A percentile compares a stretch with the other conserved stretches of the same genome.
phyloP scores from a whole-genome alignment of 2,888 invertebrate genomes.

The Nebria brevicollis region DNA sequence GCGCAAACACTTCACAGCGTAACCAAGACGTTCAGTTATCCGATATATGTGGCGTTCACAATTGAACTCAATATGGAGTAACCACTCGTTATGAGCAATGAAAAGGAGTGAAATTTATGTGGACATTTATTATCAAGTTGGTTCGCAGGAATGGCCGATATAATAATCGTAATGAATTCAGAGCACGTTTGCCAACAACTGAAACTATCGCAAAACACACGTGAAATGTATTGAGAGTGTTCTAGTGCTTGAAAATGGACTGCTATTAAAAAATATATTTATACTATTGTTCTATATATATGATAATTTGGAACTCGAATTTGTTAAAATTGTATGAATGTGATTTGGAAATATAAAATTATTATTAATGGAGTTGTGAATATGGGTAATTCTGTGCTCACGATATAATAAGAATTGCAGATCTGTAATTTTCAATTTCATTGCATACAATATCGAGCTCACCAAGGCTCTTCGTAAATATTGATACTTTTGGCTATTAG shows the following conservation, averaged over 20 bases:
- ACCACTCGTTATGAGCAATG: not conserved
- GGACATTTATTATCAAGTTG: not conserved
- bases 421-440: too few species aligned
- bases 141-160: not conserved
- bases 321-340: too few species aligned
- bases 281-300: too few species aligned
- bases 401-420: too few species aligned
- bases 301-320: too few species aligned
- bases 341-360: too few species aligned
- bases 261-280: not conserved
- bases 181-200: not conserved
- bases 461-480: too few species aligned
- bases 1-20: not conserved
- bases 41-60: slow-evolving; percentile 20
- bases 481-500: too few species aligned
- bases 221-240: not conserved
- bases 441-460: too few species aligned
- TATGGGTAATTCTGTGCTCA: too few species aligned
- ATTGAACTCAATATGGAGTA: slow-evolving; percentile 24
- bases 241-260: not conserved
- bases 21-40: slow-evolving; percentile 1
- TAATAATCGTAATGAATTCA: slow-evolving; percentile 6
- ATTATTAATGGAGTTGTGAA: too few species aligned
- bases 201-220: not conserved
- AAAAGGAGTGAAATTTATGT: not conserved